Base-by-base conservation (phyloP, 2,888 invertebrate genomes). In the Tiphia femorata region DNA sequence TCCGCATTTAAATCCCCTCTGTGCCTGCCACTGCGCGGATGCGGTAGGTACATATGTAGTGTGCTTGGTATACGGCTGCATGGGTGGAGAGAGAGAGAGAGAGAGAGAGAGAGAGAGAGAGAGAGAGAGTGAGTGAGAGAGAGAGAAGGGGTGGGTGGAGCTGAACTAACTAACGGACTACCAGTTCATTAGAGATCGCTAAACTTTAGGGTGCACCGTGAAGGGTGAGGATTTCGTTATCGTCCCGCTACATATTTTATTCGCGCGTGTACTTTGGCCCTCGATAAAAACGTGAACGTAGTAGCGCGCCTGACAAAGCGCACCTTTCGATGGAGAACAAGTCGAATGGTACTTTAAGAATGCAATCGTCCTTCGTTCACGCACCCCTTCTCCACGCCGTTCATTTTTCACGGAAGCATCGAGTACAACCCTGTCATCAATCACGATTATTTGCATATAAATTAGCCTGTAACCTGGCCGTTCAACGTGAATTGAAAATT, bases 121-220 rank as follows among this genome's bases (percentile, higher is more conserved):
- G 57, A 41, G 33, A 42, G 27, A 25, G 37, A 46, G 29, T 16
- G 49, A 35, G 25, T 12, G 52, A 49, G 50, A 56, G 52, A 27
- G 35, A 53, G 48, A 51, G 48, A 20, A 44, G 41, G 57, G 37
- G 33, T 38, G 29, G 33, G 37, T 49, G 25, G 64, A 58, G 52
- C 59, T 58, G 56, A 61, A 62, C 67, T 72, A 73, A 76, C 75
- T 75, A 75, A 75, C 75, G 67, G 67, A 64, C 74, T 67, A 68
- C 70, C 72, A 71, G 75, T 76, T 76, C 76, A 76, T 76, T 76
- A 76, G 76, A 76, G 76, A 73, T 76, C 65, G 62, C 76, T 72
- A 76, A 75, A 75, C 70, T 75, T 74, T 69, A 62, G 72, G 76
- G 74, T 55, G 58, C 50, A 59, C 49, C 54, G 56, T 30, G 57